Evolutionary conservation across 2,113 vertebrate genomes (phyloP), one percentile per base, ranked within the genome.

Genomic region (Stercorarius parasiticus): DNA sequence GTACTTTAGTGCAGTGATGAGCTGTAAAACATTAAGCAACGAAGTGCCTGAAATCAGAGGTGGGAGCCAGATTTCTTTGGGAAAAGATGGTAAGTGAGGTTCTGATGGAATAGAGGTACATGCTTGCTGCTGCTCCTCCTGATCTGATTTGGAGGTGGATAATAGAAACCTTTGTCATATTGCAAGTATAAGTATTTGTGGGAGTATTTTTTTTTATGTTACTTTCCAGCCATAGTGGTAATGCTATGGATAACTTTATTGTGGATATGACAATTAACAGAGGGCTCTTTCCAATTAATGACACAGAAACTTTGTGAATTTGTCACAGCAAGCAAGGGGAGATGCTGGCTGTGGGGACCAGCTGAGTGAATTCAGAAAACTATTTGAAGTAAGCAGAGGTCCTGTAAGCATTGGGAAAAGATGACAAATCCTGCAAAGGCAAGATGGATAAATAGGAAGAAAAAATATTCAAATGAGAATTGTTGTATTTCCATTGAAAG

Each of bases 321-420:
- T 77, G 34, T 77, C 34, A 10, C 15, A 21, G 13, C 32, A 19
- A 7, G 26, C 18, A 11, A 38, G 27, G 45, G 18, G 19, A 18
- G 19, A 0, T 10, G 49, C 26, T 72, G 67, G 7, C 56, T 30
- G 8, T 0, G 4, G 45, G 34, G 55, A 30, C 40, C 38, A 49
- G 61, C 40, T 11, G 45, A 45, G n/a, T 0, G 5, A 67, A 15
- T 77, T 79, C 50, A 74, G 65, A 49, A 84, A 84, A 87, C 49
- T 1, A 4, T 4, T 42, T 76, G 30, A 66, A 71, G 13, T n/a
- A 27, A 81, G 40, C 45, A 71, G 52, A 84, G 58, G 9, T 30
- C 27, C 47, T 64, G 15, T n/a, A 15, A 52, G 15, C 18, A 23
- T 20, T 78, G 55, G 50, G 27, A 25, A 50, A 45, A 53, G 16